Evolutionary conservation across 2,113 vertebrate genomes (phyloP).

Genomic region (Etia nguti): DNA sequence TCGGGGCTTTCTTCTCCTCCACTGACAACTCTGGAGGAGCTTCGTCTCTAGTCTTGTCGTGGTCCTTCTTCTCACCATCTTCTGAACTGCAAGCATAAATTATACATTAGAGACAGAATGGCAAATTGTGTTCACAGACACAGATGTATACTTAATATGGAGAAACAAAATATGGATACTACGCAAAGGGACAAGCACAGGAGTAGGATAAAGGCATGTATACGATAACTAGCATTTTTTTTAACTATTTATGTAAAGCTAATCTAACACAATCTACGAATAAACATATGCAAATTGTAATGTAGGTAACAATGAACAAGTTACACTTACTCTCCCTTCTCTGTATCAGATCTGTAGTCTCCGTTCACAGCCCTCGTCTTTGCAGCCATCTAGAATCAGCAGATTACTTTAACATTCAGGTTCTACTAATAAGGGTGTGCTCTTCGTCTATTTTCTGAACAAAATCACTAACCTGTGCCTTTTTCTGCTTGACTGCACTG

Average conservation of each 20-base stretch:
- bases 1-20: slow-evolving; percentile 76
- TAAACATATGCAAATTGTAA: rapidly evolving
- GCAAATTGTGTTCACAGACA: background rate
- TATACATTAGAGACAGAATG: background rate
- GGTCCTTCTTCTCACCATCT: slow-evolving; percentile 90
- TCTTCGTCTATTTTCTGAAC: background rate
- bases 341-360: slow-evolving; percentile 82
- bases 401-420: background rate
- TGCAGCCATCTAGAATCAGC: slow-evolving; percentile 73
- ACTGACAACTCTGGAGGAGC: slow-evolving; percentile 59
- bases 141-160: background rate
- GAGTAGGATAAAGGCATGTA: background rate
- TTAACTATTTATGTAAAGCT: background rate
- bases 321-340: slow-evolving; percentile 92
- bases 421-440: background rate
- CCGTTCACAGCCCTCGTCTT: slow-evolving; percentile 75
- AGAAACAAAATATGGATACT: background rate
- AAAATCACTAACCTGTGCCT: slow-evolving; percentile 77
- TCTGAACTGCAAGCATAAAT: slow-evolving; percentile 73
- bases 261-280: background rate
- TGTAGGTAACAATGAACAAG: background rate
- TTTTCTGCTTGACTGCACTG: slow-evolving; percentile 85
- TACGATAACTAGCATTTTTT: background rate
- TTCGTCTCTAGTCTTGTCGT: slow-evolving; percentile 80
- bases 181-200: background rate